phyloP scores from a whole-genome alignment of 2,113 vertebrate genomes.

The Phylloscopus whistleri region DNA sequence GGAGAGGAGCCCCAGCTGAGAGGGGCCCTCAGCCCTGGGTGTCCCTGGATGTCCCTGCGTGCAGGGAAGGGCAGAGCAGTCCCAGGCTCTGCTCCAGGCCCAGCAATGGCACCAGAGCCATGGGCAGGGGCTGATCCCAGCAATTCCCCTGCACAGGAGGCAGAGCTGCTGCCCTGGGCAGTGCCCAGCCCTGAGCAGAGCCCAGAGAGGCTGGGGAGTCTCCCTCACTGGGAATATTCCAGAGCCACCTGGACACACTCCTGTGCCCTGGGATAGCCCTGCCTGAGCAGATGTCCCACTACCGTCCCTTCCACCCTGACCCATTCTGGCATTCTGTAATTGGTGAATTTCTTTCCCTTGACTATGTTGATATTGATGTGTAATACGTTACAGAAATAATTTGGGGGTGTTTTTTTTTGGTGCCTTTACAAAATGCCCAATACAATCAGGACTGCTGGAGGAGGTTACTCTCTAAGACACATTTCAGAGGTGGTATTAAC shows the following conservation, averaged over 20 bases:
- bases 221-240: background rate
- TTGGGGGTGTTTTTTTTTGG: fast-evolving
- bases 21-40: background rate
- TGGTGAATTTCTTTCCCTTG: background rate
- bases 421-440: background rate
- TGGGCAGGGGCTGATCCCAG: fast-evolving
- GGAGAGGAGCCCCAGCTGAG: background rate
- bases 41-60: background rate
- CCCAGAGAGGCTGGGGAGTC: background rate
- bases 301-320: fast-evolving
- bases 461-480: background rate
- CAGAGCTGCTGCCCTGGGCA: background rate
- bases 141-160: background rate
- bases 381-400: background rate
- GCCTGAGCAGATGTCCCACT: background rate
- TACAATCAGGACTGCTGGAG: background rate
- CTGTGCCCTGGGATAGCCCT: background rate
- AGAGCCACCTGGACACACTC: background rate
- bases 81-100: background rate
- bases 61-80: background rate
- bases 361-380: background rate
- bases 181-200: background rate
- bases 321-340: background rate
- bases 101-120: background rate
- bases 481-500: background rate